Base-by-base conservation (phyloP, 2,888 invertebrate species). In the Rhimphoctona megacephalus region DNA sequence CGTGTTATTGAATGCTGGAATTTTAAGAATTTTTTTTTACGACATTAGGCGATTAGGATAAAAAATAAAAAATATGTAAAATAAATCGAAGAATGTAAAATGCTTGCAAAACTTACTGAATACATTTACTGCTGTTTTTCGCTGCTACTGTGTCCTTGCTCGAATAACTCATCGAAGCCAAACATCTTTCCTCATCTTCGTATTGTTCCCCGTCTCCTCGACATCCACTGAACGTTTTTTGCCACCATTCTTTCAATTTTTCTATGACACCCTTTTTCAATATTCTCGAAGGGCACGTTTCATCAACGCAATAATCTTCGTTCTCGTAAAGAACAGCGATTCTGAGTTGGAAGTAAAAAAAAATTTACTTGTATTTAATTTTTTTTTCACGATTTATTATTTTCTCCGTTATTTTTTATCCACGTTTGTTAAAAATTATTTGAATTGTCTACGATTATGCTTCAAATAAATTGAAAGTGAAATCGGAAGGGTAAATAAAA, bases 111-210 rank as follows among this genome's bases (percentile, higher is more conserved):
- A 77, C 83, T 86, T 73, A 66, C 86, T 72, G 86, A 80, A 80
- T 6, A 30, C 79, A 82, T 79, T 74, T 84, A 76, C 22, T 57
- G 79, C 84, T 84, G 77, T 76, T 89, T 81, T 77, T 88, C 43
- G 81, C 83, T 8, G 82, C 86, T 19, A 87, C 39, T 7, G 90
- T 89, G 57, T 90, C 92, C 80, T 90, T 92, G 82, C 91, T 92
- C 83, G 87, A 89, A 73, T 93, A 93, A 89, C 85, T 93, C 70
- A 92, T 90, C 17, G 92, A 89, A 0, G 91, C 92, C 76, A 93
- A 88, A 85, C 90, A 93, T 76, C 90, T 90, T 78, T 93, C 93
- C 74, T 92, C 92, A 69, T 92, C 92, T 17, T 82, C 85, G 61
- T 87, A 88, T 22, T 76, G 85, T 81, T 90, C 82, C 19, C 89